Percentiles rank a stretch among this genome's conserved stretches.
These are phyloP conservation scores for Phalloptychus januarius DNA, from an alignment of 2,797 vertebrate genomes.

Conservation along the genomic window DNA sequence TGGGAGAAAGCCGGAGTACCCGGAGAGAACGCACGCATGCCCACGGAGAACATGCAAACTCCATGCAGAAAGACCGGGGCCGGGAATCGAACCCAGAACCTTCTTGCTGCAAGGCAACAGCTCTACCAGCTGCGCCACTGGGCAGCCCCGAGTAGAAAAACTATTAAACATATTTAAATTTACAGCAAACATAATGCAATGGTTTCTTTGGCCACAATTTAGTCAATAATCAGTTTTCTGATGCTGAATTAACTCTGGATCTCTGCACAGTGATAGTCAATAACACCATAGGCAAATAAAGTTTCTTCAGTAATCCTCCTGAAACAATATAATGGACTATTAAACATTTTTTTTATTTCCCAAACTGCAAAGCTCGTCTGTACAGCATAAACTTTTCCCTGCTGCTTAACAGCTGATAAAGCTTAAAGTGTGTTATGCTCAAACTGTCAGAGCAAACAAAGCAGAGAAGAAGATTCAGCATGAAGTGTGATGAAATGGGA, in stretches of 20 bases:
- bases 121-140: too few relatives aligned
- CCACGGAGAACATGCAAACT: too few relatives aligned
- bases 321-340: slow-evolving; percentile 40
- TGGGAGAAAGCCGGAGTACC: too few relatives aligned
- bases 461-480: slow-evolving; percentile 45
- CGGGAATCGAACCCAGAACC: too few relatives aligned
- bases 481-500: slow-evolving; percentile 63
- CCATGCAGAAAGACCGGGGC: too few relatives aligned
- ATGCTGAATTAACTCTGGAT: background rate
- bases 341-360: slow-evolving; percentile 31
- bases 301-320: slow-evolving; percentile 25
- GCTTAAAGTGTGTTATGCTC: slow-evolving; percentile 21
- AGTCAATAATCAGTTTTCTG: background rate
- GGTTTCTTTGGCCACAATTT: background rate
- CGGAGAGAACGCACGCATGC: too few relatives aligned
- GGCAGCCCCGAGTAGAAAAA: background rate
- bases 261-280: background rate
- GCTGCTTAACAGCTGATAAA: slow-evolving; percentile 52
- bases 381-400: slow-evolving; percentile 48
- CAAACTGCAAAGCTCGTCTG: slow-evolving; percentile 47
- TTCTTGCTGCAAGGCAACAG: too few relatives aligned
- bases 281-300: slow-evolving; percentile 19
- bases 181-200: background rate
- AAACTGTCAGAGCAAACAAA: slow-evolving; percentile 35
- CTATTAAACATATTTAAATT: background rate